These are phyloP conservation scores for Pristionchus exspectatus DNA, from an alignment of 2,888 invertebrate genomes.

Conservation along the genomic window DNA sequence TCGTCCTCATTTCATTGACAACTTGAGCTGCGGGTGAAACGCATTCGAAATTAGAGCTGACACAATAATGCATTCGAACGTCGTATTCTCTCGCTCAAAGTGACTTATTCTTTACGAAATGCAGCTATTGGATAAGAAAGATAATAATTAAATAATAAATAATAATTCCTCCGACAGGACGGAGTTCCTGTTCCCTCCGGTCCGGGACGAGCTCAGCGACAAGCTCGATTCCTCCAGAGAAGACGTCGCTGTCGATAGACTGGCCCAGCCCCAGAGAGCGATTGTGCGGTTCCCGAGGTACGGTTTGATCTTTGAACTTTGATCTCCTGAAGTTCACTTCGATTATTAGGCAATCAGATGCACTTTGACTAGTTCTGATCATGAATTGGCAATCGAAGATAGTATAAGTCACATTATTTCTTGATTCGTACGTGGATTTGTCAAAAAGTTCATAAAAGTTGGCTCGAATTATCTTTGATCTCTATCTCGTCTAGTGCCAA, in stretches of 20 bases:
- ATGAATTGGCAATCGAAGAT: not conserved
- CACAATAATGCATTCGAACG: too few relatives aligned
- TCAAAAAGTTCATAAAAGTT: not conserved
- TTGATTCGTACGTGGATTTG: too few relatives aligned
- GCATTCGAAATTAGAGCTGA: not conserved
- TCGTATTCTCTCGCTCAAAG: not conserved
- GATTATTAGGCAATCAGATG: not conserved
- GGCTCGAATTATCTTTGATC: not conserved
- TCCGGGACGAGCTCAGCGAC: slow-evolving; percentile 33
- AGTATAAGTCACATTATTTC: too few relatives aligned
- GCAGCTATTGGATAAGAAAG: not conserved
- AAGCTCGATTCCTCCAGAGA: not conserved
- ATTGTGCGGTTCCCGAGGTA: not conserved
- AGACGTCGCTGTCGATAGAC: not conserved
- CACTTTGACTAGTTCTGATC: not conserved
- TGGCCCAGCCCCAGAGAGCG: not conserved
- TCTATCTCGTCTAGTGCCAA: not conserved
- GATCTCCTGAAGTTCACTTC: not conserved
- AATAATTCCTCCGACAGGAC: not conserved
- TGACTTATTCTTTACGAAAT: too few relatives aligned
- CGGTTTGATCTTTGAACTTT: slow-evolving; percentile 35
- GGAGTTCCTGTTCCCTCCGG: slow-evolving; percentile 38
- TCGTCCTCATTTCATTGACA: not conserved
- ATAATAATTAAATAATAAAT: not conserved
- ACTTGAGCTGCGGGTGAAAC: not conserved